These are phyloP conservation scores for Alosa sapidissima DNA, from an alignment of 2,797 vertebrate species.

Conservation along the genomic window DNA sequence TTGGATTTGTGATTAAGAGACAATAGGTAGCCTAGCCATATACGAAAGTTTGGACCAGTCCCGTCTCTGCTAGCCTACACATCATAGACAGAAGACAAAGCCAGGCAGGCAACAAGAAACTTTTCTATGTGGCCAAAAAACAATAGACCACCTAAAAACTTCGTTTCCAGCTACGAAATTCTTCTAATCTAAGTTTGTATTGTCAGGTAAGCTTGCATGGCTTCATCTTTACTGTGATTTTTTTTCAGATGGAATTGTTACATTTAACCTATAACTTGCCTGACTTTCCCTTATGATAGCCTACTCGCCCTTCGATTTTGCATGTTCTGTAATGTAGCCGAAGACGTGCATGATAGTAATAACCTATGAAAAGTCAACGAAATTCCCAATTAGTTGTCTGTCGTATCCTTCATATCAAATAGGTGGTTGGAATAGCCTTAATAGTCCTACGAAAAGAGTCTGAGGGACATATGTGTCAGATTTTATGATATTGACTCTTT, in stretches of 20 bases:
- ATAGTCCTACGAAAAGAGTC: no score
- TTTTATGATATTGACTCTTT: not conserved
- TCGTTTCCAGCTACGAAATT: slow-evolving; percentile 31
- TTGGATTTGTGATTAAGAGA: not conserved
- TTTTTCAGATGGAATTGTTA: not conserved
- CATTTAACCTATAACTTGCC: not conserved
- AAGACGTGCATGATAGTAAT: not conserved
- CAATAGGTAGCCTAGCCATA: not conserved
- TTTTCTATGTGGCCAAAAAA: not conserved
- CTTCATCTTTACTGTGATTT: not conserved
- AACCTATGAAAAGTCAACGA: not conserved
- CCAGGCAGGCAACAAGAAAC: slow-evolving; percentile 34
- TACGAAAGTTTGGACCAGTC: not conserved
- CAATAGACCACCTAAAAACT: not conserved
- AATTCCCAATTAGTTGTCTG: not conserved
- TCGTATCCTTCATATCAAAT: not conserved
- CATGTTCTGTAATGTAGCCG: not conserved
- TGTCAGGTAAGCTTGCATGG: slow-evolving; percentile 62
- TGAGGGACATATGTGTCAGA: not conserved
- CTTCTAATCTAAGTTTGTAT: slow-evolving; percentile 50
- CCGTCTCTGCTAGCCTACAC: not conserved
- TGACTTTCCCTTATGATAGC: not conserved
- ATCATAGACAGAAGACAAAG: not conserved
- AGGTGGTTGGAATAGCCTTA: not conserved
- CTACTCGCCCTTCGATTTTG: not conserved